Conservation (phyloP, 2,797 vertebrate genomes). For the Lacerta bilineata region DNA sequence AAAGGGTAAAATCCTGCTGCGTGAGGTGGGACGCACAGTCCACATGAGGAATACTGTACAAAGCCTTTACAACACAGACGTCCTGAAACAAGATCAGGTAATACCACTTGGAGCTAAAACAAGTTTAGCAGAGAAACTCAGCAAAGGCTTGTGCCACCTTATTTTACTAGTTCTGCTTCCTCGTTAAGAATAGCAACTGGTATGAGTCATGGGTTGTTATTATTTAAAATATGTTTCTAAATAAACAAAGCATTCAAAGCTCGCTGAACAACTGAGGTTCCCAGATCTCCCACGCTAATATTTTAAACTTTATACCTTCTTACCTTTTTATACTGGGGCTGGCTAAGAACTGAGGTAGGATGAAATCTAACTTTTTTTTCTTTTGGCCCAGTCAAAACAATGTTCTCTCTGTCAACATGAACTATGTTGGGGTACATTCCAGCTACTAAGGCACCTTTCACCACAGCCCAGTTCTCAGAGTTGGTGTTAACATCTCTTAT, state of each 20-base stretch:
- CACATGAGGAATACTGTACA: background rate
- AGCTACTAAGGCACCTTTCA: slow-evolving; percentile 94
- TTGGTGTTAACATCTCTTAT: slow-evolving; percentile 94
- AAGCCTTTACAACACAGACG: background rate
- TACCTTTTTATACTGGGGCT: slow-evolving; percentile 90
- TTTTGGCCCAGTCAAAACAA: slow-evolving; percentile 81
- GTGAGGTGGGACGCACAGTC: background rate
- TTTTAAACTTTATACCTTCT: slow-evolving; percentile 38
- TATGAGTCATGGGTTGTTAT: background rate
- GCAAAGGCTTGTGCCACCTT: too few species aligned
- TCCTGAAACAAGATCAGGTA: background rate
- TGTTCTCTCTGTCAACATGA: slow-evolving; percentile 84
- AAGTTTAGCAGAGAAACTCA: background rate
- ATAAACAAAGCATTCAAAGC: background rate
- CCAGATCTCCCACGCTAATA: background rate
- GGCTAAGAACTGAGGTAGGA: slow-evolving; percentile 90
- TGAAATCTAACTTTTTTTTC: slow-evolving; percentile 93
- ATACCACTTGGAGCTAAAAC: background rate
- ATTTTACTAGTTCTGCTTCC: background rate
- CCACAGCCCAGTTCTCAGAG: slow-evolving; percentile 96
- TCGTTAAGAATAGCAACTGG: background rate
- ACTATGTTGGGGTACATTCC: slow-evolving; percentile 96
- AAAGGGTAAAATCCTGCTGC: background rate
- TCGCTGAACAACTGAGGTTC: background rate
- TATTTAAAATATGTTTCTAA: background rate